Evolutionary conservation across 2,113 vertebrate genomes (phyloP).

Genomic region (Anarrhichthys ocellatus): DNA sequence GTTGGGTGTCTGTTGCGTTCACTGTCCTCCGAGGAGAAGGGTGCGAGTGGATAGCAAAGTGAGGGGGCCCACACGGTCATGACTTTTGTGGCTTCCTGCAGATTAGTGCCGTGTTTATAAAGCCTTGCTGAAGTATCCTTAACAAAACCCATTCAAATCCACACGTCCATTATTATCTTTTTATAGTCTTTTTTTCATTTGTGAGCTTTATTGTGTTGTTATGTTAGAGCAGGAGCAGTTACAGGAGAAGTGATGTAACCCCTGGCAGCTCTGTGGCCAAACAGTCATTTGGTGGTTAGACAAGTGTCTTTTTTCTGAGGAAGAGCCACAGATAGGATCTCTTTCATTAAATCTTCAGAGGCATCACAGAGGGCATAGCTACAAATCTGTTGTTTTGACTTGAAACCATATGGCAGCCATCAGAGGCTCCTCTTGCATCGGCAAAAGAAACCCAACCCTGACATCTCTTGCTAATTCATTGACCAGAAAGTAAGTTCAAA

Average conservation of each 20-base stretch:
- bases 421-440: slow-evolving; percentile 45
- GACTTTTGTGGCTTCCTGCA: slow-evolving; percentile 78
- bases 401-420: slow-evolving; percentile 80
- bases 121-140: slow-evolving; percentile 70
- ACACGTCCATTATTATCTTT: slow-evolving; percentile 47
- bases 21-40: slow-evolving; percentile 17
- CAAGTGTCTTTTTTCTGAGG: slow-evolving; percentile 19
- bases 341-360: slow-evolving; percentile 64
- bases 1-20: slow-evolving; percentile 56
- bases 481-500: slow-evolving; percentile 61
- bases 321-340: slow-evolving; percentile 14
- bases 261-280: slow-evolving; percentile 38
- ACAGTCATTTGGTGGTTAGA: slow-evolving; percentile 22
- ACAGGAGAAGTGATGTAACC: slow-evolving; percentile 46
- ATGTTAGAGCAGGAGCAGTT: not conserved
- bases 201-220: slow-evolving; percentile 15
- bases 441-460: slow-evolving; percentile 71
- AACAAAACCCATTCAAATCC: slow-evolving; percentile 75
- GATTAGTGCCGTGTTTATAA: slow-evolving; percentile 80
- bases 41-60: slow-evolving; percentile 43
- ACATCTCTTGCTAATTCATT: slow-evolving; percentile 62
- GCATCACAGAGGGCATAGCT: slow-evolving; percentile 36
- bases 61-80: slow-evolving; percentile 39
- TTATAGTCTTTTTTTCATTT: slow-evolving; percentile 48
- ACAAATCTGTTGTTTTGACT: slow-evolving; percentile 76